phyloP scores from a whole-genome alignment of 2,113 vertebrate species.

The Lycaon pictus region DNA sequence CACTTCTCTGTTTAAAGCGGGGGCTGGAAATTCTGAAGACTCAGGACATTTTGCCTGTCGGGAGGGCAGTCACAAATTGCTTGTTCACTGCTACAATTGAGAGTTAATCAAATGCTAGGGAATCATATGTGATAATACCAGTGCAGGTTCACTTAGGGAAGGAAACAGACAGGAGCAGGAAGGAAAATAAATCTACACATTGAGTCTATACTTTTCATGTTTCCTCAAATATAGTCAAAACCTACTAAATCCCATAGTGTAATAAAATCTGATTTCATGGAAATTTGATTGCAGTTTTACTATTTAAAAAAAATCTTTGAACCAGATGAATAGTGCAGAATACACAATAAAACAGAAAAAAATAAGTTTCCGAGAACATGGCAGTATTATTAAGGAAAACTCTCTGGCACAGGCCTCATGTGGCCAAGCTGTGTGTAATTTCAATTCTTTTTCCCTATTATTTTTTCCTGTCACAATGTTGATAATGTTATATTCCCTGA shows the following conservation, averaged over 20 bases:
- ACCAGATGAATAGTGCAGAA: not conserved
- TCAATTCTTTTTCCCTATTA: not conserved
- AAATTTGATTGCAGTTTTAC: not conserved
- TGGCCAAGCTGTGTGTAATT: not conserved
- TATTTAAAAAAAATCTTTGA: not conserved
- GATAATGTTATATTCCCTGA: not conserved
- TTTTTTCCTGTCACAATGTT: not conserved
- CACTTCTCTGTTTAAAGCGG: not conserved
- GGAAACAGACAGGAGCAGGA: not conserved
- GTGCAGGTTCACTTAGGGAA: not conserved
- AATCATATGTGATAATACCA: not conserved
- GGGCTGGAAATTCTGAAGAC: not conserved
- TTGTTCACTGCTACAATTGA: not conserved
- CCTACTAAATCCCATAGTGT: not conserved
- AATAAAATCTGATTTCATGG: not conserved
- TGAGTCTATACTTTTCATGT: not conserved
- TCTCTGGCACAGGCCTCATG: not conserved
- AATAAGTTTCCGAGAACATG: not conserved
- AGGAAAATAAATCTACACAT: not conserved
- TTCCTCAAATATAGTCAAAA: not conserved
- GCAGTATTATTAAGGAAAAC: not conserved
- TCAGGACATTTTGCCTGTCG: accelerated
- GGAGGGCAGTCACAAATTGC: not conserved
- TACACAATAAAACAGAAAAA: not conserved
- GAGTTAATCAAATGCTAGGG: not conserved